phyloP scores from a whole-genome alignment of 2,797 vertebrate genomes.

The Gallinago nigripennis region DNA sequence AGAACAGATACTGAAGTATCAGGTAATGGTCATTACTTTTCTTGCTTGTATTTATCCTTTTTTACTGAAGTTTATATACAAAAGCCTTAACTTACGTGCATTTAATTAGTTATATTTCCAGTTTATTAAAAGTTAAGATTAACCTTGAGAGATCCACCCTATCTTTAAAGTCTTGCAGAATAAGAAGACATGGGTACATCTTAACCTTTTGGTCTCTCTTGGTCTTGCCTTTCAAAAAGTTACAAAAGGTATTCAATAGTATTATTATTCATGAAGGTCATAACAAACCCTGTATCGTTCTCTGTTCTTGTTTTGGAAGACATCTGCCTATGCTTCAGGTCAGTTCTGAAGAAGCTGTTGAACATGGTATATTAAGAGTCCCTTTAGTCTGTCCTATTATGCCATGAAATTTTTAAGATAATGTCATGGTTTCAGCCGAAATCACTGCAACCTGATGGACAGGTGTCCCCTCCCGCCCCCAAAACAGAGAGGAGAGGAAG shows the following conservation, averaged over 20 bases:
- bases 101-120: neutral
- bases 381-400: neutral
- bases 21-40: constrained; percentile 65
- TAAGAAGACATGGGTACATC: neutral
- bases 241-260: neutral
- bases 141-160: neutral
- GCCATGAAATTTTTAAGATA: neutral
- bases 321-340: neutral
- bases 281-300: neutral
- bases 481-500: no score
- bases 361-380: neutral
- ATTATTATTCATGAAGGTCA: neutral
- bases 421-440: no score
- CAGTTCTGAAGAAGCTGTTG: neutral
- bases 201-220: neutral
- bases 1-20: constrained; percentile 80
- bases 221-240: neutral
- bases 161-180: neutral
- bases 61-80: neutral
- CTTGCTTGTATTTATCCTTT: neutral
- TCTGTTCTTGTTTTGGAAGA: neutral
- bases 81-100: neutral
- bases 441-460: no score
- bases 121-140: neutral
- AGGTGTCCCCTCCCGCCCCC: no score